phyloP scores from a whole-genome alignment of 2,888 invertebrate species.

The Amphipyra tragopoginis region DNA sequence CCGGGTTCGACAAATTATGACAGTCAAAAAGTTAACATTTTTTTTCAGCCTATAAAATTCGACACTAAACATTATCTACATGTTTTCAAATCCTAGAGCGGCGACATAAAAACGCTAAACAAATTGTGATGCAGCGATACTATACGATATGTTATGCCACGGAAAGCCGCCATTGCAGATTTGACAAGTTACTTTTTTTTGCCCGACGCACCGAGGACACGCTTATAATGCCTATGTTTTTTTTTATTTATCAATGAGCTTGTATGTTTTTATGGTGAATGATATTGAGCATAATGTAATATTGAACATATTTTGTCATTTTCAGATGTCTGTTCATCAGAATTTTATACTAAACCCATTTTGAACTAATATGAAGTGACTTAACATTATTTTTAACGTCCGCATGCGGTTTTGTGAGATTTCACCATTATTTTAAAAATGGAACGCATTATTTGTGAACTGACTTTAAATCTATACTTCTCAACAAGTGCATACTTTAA shows the following conservation, averaged over 20 bases:
- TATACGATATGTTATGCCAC: conserved; percentile 27
- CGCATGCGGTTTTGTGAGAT: conserved; percentile 15
- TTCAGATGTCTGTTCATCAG: conserved; percentile 13
- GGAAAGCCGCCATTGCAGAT: conserved; percentile 58
- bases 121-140: conserved; percentile 42
- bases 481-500: background rate
- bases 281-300: conserved; percentile 42
- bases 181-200: conserved; percentile 46
- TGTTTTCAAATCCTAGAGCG: conserved; percentile 7
- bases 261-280: conserved; percentile 21
- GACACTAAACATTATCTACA: background rate
- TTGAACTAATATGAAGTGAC: conserved; percentile 22
- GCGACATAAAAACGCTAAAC: conserved; percentile 22
- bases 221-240: conserved; percentile 34
- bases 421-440: background rate
- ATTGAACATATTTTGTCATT: conserved; percentile 25
- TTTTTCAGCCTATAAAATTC: conserved; percentile 5
- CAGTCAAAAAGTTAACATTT: background rate
- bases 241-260: conserved; percentile 13
- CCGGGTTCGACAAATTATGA: no score
- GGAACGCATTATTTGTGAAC: conserved; percentile 20
- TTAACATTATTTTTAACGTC: conserved; percentile 9
- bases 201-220: conserved; percentile 51
- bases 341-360: conserved; percentile 6
- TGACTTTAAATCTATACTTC: background rate